Percentiles rank a stretch among this genome's conserved stretches.
These are phyloP conservation scores for Laticauda colubrina DNA, from an alignment of 2,113 vertebrate species.

Conservation along the genomic window DNA sequence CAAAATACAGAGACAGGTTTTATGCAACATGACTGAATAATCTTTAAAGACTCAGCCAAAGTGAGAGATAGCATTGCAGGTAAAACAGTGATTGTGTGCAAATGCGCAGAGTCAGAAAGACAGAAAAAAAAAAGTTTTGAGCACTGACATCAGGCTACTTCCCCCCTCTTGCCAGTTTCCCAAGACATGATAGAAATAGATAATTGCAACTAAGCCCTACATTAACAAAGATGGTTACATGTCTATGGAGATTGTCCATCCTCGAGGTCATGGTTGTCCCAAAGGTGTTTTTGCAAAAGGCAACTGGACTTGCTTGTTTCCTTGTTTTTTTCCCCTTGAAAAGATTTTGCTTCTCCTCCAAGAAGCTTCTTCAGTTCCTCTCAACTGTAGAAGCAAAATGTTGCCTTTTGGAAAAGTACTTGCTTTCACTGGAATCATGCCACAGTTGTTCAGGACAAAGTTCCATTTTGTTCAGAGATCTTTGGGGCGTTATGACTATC, in stretches of 20 bases:
- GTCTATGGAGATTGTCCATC: not conserved
- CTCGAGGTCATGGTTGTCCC: not conserved
- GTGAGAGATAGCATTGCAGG: not conserved
- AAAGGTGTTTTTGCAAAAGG: not conserved
- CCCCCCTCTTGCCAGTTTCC: not conserved
- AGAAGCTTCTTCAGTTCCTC: not conserved
- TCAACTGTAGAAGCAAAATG: not conserved
- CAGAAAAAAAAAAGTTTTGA: not conserved
- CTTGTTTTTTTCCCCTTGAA: not conserved
- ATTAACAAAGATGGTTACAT: not conserved
- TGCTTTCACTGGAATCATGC: not conserved
- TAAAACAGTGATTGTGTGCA: not conserved
- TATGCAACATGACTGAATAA: not conserved
- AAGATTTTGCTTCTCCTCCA: not conserved
- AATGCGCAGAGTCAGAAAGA: not conserved
- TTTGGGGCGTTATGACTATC: not conserved
- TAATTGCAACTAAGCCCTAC: not conserved
- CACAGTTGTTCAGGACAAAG: not conserved
- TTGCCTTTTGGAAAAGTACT: not conserved
- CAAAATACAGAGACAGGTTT: not conserved
- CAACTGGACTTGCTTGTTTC: not conserved
- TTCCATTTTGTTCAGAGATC: too few relatives aligned
- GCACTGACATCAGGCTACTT: not conserved
- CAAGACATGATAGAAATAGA: not conserved
- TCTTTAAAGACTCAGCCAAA: not conserved